These are phyloP conservation scores for Hormaphis cornu DNA, from an alignment of 1,140 invertebrate species.

Conservation along the genomic window DNA sequence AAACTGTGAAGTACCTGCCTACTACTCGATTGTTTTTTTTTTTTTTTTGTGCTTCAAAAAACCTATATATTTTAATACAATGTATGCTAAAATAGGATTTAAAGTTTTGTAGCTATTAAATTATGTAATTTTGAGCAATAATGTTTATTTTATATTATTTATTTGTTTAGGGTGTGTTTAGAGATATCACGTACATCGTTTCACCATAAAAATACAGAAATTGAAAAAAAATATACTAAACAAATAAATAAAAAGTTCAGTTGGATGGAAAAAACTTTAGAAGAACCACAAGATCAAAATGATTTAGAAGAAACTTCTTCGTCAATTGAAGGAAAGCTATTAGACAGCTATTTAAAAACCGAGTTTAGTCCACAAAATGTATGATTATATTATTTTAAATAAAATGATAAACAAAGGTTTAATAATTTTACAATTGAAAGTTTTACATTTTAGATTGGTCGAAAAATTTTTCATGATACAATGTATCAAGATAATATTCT, in stretches of 20 bases:
- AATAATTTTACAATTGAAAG: background rate
- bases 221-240: constrained; percentile 23
- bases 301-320: constrained; percentile 25
- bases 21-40: too few relatives aligned
- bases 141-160: too few relatives aligned
- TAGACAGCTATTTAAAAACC: constrained; percentile 9
- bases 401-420: background rate
- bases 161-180: constrained; percentile 9
- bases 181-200: constrained; percentile 29
- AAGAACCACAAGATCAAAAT: constrained; percentile 21
- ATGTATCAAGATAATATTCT: background rate
- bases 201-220: constrained; percentile 20
- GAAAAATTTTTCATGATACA: constrained; percentile 8
- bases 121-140: too few relatives aligned
- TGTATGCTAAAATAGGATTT: background rate
- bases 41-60: too few relatives aligned
- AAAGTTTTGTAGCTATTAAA: too few relatives aligned
- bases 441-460: background rate
- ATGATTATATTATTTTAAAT: background rate
- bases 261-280: constrained; percentile 13
- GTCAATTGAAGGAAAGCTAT: constrained; percentile 23
- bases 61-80: too few relatives aligned
- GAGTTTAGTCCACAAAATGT: background rate
- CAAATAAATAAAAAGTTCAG: constrained; percentile 8
- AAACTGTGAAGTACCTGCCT: too few relatives aligned